Conservation (phyloP, 2,113 vertebrate genomes). For the Lagopus leucura region DNA sequence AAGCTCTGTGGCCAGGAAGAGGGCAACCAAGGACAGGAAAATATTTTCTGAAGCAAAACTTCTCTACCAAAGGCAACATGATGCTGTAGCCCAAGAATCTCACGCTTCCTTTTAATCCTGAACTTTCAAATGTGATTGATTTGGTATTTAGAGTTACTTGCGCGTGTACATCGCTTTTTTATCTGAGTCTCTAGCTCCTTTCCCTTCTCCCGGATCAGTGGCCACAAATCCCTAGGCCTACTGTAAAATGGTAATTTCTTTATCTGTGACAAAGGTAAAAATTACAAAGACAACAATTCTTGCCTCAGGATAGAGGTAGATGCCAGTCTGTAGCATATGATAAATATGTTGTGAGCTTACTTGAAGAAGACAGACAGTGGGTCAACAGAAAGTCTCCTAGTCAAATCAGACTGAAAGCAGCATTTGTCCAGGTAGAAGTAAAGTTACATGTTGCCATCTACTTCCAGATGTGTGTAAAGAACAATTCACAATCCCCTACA, state of each 20-base stretch:
- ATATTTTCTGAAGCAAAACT: background rate
- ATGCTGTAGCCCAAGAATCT: background rate
- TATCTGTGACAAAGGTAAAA: background rate
- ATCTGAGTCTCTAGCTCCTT: background rate
- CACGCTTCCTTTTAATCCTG: background rate
- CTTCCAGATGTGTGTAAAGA: background rate
- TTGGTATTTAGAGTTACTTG: background rate
- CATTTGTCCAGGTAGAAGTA: background rate
- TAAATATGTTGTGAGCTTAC: background rate
- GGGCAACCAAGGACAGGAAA: background rate
- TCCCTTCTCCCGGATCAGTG: background rate
- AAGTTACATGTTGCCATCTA: background rate
- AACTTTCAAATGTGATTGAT: background rate
- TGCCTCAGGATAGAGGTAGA: background rate
- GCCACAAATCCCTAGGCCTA: background rate
- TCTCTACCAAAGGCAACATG: rapidly evolving
- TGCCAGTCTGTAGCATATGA: background rate
- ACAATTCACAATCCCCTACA: background rate
- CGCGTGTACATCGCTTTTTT: rapidly evolving
- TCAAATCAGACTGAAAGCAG: background rate
- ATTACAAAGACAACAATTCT: background rate
- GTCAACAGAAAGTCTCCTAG: background rate
- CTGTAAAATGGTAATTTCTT: background rate
- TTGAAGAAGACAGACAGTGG: background rate
- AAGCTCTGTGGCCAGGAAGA: background rate